Evolutionary conservation across 2,888 invertebrate genomes (phyloP).

Genomic region (Lymantria dispar): DNA sequence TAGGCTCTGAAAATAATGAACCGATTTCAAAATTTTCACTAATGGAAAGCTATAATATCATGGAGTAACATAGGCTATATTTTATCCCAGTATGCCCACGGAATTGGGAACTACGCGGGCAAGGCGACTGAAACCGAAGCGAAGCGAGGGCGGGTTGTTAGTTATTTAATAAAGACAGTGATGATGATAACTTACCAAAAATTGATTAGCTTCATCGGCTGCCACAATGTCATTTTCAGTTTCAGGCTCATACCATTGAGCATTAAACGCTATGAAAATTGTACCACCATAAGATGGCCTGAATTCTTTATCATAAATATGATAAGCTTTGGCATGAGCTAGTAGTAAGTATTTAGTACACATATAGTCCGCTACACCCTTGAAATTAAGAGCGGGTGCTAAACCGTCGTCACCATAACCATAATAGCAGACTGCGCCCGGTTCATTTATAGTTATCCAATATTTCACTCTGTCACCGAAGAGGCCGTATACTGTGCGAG

Average conservation of each 20-base stretch:
- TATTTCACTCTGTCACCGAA: constrained; percentile 77
- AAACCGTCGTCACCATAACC: constrained; percentile 64
- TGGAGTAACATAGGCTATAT: too few species aligned
- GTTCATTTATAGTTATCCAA: constrained; percentile 84
- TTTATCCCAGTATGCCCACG: too few species aligned
- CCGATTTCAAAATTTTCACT: too few species aligned
- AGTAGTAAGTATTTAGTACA: constrained; percentile 71
- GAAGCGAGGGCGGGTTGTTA: too few species aligned
- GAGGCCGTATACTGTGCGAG: constrained; percentile 57
- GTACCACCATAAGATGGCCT: constrained; percentile 33
- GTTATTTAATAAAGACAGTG: background rate
- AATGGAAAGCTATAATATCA: too few species aligned
- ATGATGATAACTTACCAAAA: constrained; percentile 31
- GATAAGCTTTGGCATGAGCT: constrained; percentile 79
- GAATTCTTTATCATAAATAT: constrained; percentile 59
- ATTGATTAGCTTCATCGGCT: constrained; percentile 42
- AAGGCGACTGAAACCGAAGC: too few species aligned
- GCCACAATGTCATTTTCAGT: constrained; percentile 52
- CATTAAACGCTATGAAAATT: constrained; percentile 41
- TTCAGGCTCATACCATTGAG: constrained; percentile 47
- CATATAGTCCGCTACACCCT: constrained; percentile 71
- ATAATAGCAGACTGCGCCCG: constrained; percentile 56
- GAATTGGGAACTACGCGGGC: too few species aligned
- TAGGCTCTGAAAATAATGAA: too few species aligned
- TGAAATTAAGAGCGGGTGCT: constrained; percentile 57